These are phyloP conservation scores for Hartigia nigra DNA, from an alignment of 2,888 invertebrate species.

Conservation along the genomic window DNA sequence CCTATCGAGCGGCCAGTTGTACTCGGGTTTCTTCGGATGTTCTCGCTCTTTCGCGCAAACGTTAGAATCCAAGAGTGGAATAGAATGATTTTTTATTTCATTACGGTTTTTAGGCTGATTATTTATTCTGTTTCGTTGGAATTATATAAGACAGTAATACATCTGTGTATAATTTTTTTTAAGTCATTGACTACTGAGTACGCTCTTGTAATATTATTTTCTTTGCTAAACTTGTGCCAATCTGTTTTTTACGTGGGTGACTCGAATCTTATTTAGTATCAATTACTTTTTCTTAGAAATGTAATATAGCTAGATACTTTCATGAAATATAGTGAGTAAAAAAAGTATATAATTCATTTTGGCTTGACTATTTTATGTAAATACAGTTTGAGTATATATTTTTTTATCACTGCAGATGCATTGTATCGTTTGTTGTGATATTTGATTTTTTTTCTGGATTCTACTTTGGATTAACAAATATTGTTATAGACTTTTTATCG, in stretches of 20 bases:
- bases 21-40: conserved; percentile 4
- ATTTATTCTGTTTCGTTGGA: neutral
- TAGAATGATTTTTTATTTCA: neutral
- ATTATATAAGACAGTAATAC: neutral
- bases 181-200: no score
- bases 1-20: conserved; percentile 2
- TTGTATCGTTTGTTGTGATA: neutral
- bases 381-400: no score
- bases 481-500: neutral
- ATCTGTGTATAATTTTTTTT: neutral
- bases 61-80: neutral
- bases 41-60: conserved; percentile 2
- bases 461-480: neutral
- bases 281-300: neutral
- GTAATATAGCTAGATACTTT: neutral
- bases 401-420: neutral
- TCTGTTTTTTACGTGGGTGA: neutral
- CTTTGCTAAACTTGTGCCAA: no score
- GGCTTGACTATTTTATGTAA: neutral
- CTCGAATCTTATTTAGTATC: neutral
- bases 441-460: neutral
- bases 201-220: no score
- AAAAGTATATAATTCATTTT: neutral
- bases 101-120: neutral
- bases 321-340: neutral